Conservation (phyloP, 2,888 invertebrate genomes). For the Amiota mariae region DNA sequence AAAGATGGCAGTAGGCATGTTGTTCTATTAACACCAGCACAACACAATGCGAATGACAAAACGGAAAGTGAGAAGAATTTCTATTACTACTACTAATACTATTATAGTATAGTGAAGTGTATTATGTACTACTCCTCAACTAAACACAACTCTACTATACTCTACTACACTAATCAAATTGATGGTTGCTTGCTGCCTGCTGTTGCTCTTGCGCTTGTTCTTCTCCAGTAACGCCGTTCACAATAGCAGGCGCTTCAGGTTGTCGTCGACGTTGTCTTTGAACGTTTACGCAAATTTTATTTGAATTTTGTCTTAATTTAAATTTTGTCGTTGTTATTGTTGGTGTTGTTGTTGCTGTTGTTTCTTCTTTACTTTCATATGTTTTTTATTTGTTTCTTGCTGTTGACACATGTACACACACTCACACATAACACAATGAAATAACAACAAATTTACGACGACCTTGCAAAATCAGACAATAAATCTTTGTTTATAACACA, state of each 20-base stretch:
- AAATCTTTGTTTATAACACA: no score
- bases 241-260: constrained; percentile 11
- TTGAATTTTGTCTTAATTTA: no score
- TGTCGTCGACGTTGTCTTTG: neutral
- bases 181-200: neutral
- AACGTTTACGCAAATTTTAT: no score
- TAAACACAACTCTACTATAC: no score
- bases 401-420: constrained; percentile 29
- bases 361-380: constrained; percentile 39
- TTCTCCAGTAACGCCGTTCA: constrained; percentile 2
- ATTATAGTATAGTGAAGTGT: no score
- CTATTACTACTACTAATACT: no score
- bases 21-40: neutral
- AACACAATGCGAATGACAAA: neutral
- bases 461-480: no score
- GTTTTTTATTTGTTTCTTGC: constrained; percentile 44
- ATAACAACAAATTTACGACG: no score
- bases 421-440: neutral
- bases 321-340: constrained; percentile 45
- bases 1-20: no score
- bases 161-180: no score
- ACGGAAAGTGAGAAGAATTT: neutral
- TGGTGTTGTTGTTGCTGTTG: constrained; percentile 40
- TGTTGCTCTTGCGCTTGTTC: neutral
- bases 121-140: no score